Evolutionary conservation across 2,113 vertebrate species (phyloP), one percentile per base, ranked within the genome.

Genomic region (Plotosus lineatus): DNA sequence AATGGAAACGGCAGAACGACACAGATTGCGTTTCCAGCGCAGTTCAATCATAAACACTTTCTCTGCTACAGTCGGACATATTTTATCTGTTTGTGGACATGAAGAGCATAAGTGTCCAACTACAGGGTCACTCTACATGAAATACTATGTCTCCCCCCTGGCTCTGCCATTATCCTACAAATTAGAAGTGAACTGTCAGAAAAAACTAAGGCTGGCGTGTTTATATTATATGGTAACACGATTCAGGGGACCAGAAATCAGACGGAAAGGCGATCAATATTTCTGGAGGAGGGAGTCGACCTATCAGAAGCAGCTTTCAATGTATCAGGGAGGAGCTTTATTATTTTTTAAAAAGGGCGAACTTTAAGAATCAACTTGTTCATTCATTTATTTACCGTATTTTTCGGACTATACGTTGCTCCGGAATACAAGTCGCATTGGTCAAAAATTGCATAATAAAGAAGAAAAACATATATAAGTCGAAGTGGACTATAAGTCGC

Each of bases 1-100:
- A 79, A 56, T 65, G 28, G 65, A 72, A 82, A 71, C 7, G 69
- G 51, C 51, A 65, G 74, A 73, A 56, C 21, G n/a, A 78, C 78
- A 71, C 31, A 12, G 50, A 56, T 55, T 74, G 40, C 11, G 1
- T 48, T 78, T 74, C 44, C 56, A 74, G 58, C 11, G 6, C 26
- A 50, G 17, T 78, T 82, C 72, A 51, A 50, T 81, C 61, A 74
- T n/a, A 51, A 9, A 21, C 53, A 42, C 58, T 12, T 56, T 56
- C 58, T 33, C 38, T 10, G 5, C 19, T 2, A 0, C 53, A 23
- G 42, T 5, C 19, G 50, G 51, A 46, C 38, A 51, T 17, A 60
- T 50, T 42, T 42, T 15, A 50, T 46, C 33, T 15, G 44, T 23
- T 46, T 58, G 23, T 56, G n/a, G 26, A 17, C 42, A 53, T 10